A percentile compares a stretch with the other conserved stretches of the same genome.
phyloP scores from a whole-genome alignment of 2,888 invertebrate species.

The Cantharis lateralis region DNA sequence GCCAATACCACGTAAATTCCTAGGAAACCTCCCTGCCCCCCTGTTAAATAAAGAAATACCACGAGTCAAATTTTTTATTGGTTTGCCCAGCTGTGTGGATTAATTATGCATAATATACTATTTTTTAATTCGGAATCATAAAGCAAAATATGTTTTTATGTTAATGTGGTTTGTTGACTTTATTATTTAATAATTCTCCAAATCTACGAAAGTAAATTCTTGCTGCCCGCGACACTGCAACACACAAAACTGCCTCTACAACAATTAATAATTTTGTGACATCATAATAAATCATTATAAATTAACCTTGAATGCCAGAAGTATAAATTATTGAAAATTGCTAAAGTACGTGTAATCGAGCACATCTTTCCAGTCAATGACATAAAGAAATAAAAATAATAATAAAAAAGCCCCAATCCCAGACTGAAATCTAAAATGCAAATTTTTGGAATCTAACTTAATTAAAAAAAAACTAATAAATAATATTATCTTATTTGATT shows the following conservation, averaged over 20 bases:
- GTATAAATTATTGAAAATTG: neutral
- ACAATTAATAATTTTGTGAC: neutral
- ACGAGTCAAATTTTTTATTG: neutral
- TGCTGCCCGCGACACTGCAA: neutral
- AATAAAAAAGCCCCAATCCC: neutral
- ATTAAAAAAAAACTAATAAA: neutral
- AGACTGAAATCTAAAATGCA: neutral
- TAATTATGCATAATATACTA: neutral
- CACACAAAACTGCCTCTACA: neutral
- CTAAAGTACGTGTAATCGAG: neutral
- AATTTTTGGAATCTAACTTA: neutral
- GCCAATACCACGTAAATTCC: neutral
- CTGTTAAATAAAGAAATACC: neutral
- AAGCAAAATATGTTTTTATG: neutral
- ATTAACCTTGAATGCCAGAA: neutral
- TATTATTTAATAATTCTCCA: neutral
- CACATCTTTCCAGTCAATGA: neutral
- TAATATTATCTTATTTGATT: neutral
- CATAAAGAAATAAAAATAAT: neutral
- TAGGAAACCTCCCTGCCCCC: neutral
- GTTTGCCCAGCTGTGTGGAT: neutral
- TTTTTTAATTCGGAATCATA: neutral
- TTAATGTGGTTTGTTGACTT: neutral
- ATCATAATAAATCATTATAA: neutral
- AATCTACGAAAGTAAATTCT: no score